These are phyloP conservation scores for Eilema depressum DNA, from an alignment of 2,888 invertebrate genomes.

Conservation along the genomic window DNA sequence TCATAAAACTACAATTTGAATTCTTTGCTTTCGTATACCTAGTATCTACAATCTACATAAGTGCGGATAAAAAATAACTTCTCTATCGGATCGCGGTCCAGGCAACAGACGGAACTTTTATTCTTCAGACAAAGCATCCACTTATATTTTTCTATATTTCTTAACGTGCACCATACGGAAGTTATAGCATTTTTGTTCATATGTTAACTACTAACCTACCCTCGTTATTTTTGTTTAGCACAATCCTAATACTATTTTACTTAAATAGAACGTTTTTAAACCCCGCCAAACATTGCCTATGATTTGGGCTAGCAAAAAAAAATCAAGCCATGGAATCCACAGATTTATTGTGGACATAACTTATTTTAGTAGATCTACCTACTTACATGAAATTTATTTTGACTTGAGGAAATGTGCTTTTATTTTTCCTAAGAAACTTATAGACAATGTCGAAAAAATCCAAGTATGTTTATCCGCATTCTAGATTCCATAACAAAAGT, in stretches of 20 bases:
- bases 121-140: too few relatives aligned
- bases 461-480: too few relatives aligned
- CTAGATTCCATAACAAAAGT: too few relatives aligned
- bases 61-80: too few relatives aligned
- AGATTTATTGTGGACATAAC: not conserved
- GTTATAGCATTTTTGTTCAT: not conserved
- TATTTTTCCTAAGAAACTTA: not conserved
- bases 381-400: not conserved
- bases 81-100: too few relatives aligned
- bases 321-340: not conserved
- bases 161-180: not conserved
- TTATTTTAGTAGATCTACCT: not conserved
- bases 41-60: too few relatives aligned
- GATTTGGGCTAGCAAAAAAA: not conserved
- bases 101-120: too few relatives aligned
- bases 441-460: not conserved
- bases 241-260: not conserved
- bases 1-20: not conserved
- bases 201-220: not conserved
- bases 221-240: not conserved
- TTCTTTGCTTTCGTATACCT: not conserved
- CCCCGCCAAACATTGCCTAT: not conserved
- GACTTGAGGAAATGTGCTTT: not conserved
- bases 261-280: not conserved
- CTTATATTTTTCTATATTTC: too few relatives aligned